Percentiles rank a stretch among this genome's conserved stretches.
phyloP scores from a whole-genome alignment of 2,113 vertebrate genomes.

The Ciconia stormi region DNA sequence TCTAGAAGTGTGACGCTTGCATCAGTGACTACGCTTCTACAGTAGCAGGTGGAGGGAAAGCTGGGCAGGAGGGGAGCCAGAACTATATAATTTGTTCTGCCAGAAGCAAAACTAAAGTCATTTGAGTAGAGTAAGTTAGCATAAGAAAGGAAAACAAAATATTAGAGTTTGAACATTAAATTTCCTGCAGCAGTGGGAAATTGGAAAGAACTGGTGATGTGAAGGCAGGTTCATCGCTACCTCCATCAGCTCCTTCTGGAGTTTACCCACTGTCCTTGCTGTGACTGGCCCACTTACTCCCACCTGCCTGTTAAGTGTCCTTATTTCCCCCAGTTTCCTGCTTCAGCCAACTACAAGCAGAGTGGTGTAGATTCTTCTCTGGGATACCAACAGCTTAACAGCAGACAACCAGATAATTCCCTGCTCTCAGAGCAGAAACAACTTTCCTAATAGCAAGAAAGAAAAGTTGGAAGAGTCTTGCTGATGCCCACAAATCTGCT shows the following conservation, averaged over 20 bases:
- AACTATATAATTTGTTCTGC: background rate
- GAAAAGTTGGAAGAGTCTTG: background rate
- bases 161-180: background rate
- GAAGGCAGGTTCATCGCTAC: background rate
- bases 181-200: background rate
- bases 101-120: background rate
- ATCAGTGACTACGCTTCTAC: background rate
- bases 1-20: accelerated
- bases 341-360: background rate
- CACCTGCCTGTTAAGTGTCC: background rate
- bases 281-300: background rate
- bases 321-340: background rate
- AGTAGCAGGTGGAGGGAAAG: background rate
- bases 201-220: background rate
- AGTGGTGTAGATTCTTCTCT: background rate
- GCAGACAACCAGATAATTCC: background rate
- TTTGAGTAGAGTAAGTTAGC: background rate
- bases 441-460: background rate
- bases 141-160: background rate
- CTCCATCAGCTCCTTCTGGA: background rate
- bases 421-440: background rate
- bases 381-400: background rate
- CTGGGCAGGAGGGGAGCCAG: background rate
- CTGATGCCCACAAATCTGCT: background rate
- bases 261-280: background rate